Conservation (phyloP, 2,888 invertebrate genomes). For the Cantharis rufa region DNA sequence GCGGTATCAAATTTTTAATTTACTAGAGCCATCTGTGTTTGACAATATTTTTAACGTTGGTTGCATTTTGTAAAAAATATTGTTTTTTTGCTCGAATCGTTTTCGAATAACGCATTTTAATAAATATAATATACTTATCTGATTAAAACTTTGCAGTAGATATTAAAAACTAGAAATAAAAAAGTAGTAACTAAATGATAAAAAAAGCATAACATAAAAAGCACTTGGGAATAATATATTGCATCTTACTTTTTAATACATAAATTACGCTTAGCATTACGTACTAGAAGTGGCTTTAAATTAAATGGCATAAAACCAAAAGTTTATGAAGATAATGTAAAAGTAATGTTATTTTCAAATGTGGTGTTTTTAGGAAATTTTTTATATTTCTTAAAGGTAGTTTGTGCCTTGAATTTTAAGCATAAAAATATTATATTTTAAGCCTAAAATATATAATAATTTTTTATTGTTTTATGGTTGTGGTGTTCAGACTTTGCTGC, state of each 20-base stretch:
- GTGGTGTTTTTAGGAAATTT: neutral
- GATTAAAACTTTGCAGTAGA: neutral
- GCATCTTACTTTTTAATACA: neutral
- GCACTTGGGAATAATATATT: neutral
- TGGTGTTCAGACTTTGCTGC: neutral
- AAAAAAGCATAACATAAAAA: neutral
- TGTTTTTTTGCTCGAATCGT: no score
- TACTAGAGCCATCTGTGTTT: no score
- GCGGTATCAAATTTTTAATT: no score
- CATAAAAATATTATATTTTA: neutral
- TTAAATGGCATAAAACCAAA: neutral
- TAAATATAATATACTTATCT: neutral
- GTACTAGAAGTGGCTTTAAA: neutral
- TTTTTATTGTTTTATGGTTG: neutral
- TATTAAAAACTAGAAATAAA: neutral
- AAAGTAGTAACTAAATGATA: neutral
- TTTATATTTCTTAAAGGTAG: neutral
- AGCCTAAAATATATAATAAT: neutral
- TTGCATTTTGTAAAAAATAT: neutral
- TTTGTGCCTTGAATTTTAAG: neutral
- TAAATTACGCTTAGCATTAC: neutral
- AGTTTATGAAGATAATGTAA: neutral
- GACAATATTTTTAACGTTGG: no score
- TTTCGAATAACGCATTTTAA: no score
- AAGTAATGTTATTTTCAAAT: neutral